These are phyloP conservation scores for Sycophaga agraensis DNA, from an alignment of 1,140 invertebrate species.

Conservation along the genomic window DNA sequence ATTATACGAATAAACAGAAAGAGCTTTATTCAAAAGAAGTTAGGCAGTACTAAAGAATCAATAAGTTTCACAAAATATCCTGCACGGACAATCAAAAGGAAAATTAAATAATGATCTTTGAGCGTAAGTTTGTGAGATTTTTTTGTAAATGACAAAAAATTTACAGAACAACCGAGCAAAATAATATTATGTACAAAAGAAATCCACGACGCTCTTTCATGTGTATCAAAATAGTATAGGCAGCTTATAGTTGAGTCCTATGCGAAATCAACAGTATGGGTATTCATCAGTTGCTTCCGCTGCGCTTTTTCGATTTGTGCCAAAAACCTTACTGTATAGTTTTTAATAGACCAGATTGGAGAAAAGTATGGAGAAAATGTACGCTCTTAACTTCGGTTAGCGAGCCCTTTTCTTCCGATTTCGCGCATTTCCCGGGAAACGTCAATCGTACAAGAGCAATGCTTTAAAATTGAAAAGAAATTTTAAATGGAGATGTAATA, in stretches of 20 bases:
- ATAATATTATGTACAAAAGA: background rate
- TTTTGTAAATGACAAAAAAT: too few relatives aligned
- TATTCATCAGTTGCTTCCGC: background rate
- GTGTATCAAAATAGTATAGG: background rate
- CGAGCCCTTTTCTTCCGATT: background rate
- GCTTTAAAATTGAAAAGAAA: background rate
- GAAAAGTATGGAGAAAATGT: background rate
- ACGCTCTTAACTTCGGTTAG: background rate
- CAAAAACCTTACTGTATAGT: slow-evolving; percentile 2
- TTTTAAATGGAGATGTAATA: too few relatives aligned
- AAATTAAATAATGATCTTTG: slow-evolving; percentile 1
- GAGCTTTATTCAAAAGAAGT: background rate
- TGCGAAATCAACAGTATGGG: too few relatives aligned
- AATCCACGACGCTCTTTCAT: background rate
- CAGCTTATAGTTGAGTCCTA: background rate
- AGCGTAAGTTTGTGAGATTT: background rate
- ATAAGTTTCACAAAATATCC: background rate
- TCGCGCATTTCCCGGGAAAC: background rate
- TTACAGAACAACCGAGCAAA: background rate
- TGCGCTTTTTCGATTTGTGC: slow-evolving; percentile 19
- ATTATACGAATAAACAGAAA: background rate
- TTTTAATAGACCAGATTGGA: background rate
- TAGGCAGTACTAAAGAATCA: background rate
- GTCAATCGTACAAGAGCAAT: background rate
- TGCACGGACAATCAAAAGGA: slow-evolving; percentile 24